These are phyloP conservation scores for Corythoichthys haematopterus DNA, from an alignment of 2,113 vertebrate species.

Conservation along the genomic window DNA sequence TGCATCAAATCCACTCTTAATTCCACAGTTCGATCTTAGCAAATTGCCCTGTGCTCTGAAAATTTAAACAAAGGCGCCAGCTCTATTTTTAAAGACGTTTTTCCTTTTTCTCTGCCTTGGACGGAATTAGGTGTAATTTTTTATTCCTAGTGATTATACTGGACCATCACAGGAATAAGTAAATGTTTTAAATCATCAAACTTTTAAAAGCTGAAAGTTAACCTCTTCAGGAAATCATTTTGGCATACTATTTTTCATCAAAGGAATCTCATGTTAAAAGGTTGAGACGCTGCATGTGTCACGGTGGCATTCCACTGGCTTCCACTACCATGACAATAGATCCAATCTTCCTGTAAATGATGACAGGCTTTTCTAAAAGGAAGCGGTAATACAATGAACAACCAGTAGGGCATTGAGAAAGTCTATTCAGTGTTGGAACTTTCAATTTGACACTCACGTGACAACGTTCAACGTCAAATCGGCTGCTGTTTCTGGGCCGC, in stretches of 20 bases:
- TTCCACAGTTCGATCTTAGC: slow-evolving; percentile 69
- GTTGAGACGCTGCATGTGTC: no score
- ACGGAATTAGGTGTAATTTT: slow-evolving; percentile 37
- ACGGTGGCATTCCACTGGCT: no score
- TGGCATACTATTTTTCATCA: slow-evolving; percentile 58
- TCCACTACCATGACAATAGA: no score
- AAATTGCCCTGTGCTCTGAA: slow-evolving; percentile 74
- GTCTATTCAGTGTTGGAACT: no score
- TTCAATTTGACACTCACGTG: no score
- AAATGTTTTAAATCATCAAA: slow-evolving; percentile 8
- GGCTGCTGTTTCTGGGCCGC: no score
- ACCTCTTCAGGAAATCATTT: slow-evolving; percentile 51
- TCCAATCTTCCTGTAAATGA: no score
- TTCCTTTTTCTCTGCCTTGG: slow-evolving; percentile 57
- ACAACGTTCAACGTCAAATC: no score
- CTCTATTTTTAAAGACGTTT: slow-evolving; percentile 66
- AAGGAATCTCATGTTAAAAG: slow-evolving; percentile 32
- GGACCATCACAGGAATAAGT: slow-evolving; percentile 30
- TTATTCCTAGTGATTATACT: slow-evolving; percentile 26
- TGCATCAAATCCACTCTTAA: slow-evolving; percentile 74
- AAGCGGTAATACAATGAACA: no score
- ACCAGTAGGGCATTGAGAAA: no score
- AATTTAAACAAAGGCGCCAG: slow-evolving; percentile 68
- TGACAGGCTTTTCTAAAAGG: no score
- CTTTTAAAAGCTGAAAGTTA: slow-evolving; percentile 40